Conservation (phyloP, 1,140 invertebrate species). For the Zeugodacus cucurbitae region DNA sequence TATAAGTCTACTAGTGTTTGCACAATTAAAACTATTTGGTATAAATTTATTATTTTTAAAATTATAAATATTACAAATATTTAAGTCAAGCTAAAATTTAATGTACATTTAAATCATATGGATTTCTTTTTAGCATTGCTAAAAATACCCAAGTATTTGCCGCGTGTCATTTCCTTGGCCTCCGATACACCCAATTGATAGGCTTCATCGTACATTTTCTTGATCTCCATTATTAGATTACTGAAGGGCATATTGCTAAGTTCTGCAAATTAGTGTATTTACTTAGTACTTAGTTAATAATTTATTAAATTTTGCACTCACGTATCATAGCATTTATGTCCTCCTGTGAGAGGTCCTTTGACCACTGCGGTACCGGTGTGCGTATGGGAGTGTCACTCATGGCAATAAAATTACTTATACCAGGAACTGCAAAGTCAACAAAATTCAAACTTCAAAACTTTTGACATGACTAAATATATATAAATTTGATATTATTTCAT, state of each 20-base stretch:
- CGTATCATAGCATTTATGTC: conserved; percentile 80
- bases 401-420: conserved; percentile 78
- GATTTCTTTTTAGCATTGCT: conserved; percentile 53
- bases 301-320: conserved; percentile 57
- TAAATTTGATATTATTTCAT: neutral
- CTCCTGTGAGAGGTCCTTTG: conserved; percentile 71
- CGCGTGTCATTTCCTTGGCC: conserved; percentile 95
- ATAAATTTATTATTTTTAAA: conserved; percentile 17
- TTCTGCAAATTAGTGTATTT: conserved; percentile 70
- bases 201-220: conserved; percentile 90
- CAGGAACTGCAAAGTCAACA: conserved; percentile 72
- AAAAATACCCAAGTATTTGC: conserved; percentile 93
- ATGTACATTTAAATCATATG: neutral
- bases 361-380: conserved; percentile 70
- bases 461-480: neutral
- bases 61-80: neutral
- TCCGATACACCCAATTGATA: conserved; percentile 94
- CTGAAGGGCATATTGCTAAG: conserved; percentile 82
- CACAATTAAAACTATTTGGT: conserved; percentile 10
- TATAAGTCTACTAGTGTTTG: neutral
- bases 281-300: neutral
- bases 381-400: conserved; percentile 67
- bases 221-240: conserved; percentile 89
- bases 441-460: conserved; percentile 43
- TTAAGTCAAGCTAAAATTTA: neutral